Evolutionary conservation across 2,888 invertebrate genomes (phyloP).

Genomic region (Hanleya hanleyi): DNA sequence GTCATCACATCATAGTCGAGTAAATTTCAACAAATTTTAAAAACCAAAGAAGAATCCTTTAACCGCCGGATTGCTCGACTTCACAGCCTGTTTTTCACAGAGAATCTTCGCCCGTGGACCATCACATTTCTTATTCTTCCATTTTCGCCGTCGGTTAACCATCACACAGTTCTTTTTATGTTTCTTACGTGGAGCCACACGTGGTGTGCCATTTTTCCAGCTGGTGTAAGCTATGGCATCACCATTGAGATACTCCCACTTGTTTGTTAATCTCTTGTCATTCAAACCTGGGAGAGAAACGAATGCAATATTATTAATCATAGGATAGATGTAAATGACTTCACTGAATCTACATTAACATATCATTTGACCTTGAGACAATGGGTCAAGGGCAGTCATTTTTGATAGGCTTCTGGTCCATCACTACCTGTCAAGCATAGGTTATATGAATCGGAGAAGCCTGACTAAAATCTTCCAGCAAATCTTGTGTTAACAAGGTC

Average conservation of each 20-base stretch:
- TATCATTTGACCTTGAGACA: too few species aligned
- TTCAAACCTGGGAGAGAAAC: conserved; percentile 60
- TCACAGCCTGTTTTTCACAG: conserved; percentile 40
- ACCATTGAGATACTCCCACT: conserved; percentile 63
- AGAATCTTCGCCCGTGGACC: conserved; percentile 60
- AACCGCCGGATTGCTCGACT: neutral
- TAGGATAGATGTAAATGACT: too few species aligned
- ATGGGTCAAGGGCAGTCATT: too few species aligned
- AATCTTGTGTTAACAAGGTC: too few species aligned
- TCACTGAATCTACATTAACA: too few species aligned
- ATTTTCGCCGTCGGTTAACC: conserved; percentile 59
- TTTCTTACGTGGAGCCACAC: conserved; percentile 44
- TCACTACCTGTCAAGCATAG: too few species aligned
- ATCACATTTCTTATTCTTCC: conserved; percentile 68
- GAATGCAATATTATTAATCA: too few species aligned
- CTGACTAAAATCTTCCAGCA: too few species aligned
- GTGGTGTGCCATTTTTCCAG: conserved; percentile 62
- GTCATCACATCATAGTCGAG: too few species aligned
- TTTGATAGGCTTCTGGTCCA: too few species aligned
- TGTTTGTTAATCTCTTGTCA: conserved; percentile 51
- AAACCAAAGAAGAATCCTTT: conserved; percentile 12
- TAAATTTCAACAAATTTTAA: too few species aligned
- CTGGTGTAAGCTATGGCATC: conserved; percentile 54
- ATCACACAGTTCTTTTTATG: conserved; percentile 67
- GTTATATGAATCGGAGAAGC: too few species aligned